Evolutionary conservation across 2,888 invertebrate species (phyloP).

Genomic region (Cantharis rustica): DNA sequence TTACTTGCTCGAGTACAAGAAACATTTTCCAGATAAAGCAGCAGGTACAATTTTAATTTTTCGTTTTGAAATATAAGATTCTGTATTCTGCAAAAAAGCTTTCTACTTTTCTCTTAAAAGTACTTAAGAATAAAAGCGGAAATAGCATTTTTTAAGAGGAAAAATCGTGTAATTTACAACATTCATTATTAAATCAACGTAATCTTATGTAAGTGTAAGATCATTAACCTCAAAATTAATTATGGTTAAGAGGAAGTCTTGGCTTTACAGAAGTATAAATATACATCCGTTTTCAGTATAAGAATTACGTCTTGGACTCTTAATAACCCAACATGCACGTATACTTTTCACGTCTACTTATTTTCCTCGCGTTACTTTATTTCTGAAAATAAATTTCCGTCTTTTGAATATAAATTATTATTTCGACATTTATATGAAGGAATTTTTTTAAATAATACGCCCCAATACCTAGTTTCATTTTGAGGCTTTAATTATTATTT

Average conservation of each 20-base stretch:
- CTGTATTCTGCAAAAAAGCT: not conserved
- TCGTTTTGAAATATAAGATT: not conserved
- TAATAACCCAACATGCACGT: slow-evolving; percentile 40
- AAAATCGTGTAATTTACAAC: not conserved
- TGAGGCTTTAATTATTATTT: not conserved
- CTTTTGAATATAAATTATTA: slow-evolving; percentile 4
- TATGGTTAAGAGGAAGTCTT: slow-evolving; percentile 32
- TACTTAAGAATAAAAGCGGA: not conserved
- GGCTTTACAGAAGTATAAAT: slow-evolving; percentile 31
- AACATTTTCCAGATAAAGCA: not conserved
- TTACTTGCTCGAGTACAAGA: not conserved
- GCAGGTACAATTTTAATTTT: not conserved
- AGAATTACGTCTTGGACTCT: slow-evolving; percentile 32
- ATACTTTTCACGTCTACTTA: slow-evolving; percentile 34
- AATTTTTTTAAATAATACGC: not conserved
- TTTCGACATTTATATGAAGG: slow-evolving; percentile 1
- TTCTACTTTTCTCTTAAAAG: not conserved
- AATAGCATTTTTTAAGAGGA: not conserved
- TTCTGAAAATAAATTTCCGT: slow-evolving; percentile 3
- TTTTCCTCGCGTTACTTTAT: slow-evolving; percentile 1
- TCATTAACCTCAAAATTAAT: slow-evolving; percentile 36
- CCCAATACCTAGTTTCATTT: not conserved
- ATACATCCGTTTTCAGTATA: slow-evolving; percentile 37
- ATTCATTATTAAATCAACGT: slow-evolving; percentile 7
- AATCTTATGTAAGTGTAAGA: slow-evolving; percentile 10